Evolutionary conservation across 2,797 vertebrate species (phyloP).

Genomic region (Adelosebastes latens): DNA sequence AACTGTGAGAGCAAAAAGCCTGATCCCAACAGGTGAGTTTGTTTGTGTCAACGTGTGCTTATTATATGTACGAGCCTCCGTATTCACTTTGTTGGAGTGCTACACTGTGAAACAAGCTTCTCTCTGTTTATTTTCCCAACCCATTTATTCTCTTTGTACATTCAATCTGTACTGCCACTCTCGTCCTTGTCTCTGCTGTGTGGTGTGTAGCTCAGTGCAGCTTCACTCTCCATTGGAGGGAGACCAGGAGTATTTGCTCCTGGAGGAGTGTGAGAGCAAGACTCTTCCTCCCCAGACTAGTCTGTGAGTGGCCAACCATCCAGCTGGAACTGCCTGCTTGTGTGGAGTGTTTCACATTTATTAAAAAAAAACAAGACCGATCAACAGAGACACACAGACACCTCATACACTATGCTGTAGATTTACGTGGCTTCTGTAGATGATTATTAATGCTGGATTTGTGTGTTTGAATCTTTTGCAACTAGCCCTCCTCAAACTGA

Average conservation of each 20-base stretch:
- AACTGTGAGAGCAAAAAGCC: conserved; percentile 99
- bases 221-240: conserved; percentile 87
- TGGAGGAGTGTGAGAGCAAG: conserved; percentile 99
- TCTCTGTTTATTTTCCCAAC: conserved; percentile 9
- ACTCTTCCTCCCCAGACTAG: conserved; percentile 83
- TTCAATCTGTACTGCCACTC: conserved; percentile 47
- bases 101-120: background rate
- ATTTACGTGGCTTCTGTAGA: background rate
- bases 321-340: conserved; percentile 72
- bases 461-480: background rate
- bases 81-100: background rate
- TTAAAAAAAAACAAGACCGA: background rate
- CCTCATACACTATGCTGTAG: background rate
- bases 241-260: conserved; percentile 96
- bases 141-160: conserved; percentile 14
- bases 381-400: conserved; percentile 3
- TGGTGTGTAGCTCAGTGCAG: conserved; percentile 78
- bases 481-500: background rate
- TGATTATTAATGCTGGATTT: background rate
- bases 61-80: background rate
- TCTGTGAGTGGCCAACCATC: conserved; percentile 85
- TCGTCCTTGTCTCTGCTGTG: conserved; percentile 48
- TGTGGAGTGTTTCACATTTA: conserved; percentile 62
- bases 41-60: background rate
- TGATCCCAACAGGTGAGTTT: conserved; percentile 90